Conservation (phyloP, 2,797 vertebrate genomes). For the Bradypodion ventrale region DNA sequence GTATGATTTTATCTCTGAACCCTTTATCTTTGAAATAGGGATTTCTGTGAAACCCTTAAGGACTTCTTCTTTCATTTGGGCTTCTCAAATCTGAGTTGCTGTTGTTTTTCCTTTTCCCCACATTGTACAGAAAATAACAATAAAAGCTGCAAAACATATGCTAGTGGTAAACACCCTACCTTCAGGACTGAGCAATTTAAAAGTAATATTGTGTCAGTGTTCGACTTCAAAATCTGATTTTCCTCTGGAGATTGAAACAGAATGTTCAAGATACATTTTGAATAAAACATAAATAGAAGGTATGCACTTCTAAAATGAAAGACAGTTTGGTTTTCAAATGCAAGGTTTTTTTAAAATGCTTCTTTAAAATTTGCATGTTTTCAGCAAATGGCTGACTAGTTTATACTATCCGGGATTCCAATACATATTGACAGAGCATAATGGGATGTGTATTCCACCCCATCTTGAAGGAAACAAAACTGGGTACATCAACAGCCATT, state of each 20-base stretch:
- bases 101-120: background rate
- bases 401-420: background rate
- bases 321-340: background rate
- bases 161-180: conserved; percentile 12
- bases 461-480: too few species aligned
- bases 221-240: conserved; percentile 14
- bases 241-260: background rate
- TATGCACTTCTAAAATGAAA: background rate
- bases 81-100: background rate
- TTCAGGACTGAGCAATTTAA: conserved; percentile 12
- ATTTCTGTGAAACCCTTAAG: conserved; percentile 11
- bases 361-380: background rate
- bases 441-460: background rate
- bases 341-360: background rate
- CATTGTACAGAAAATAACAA: background rate
- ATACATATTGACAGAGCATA: background rate
- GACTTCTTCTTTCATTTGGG: conserved; percentile 3
- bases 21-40: conserved; percentile 7
- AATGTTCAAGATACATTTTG: background rate
- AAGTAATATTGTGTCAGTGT: background rate
- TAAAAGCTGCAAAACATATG: background rate
- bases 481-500: too few species aligned
- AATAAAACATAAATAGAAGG: background rate
- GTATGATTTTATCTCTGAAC: conserved; percentile 14
- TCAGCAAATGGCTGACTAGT: background rate